Evolutionary conservation across 2,113 vertebrate genomes (phyloP).

Genomic region (Lophotis ruficrista): DNA sequence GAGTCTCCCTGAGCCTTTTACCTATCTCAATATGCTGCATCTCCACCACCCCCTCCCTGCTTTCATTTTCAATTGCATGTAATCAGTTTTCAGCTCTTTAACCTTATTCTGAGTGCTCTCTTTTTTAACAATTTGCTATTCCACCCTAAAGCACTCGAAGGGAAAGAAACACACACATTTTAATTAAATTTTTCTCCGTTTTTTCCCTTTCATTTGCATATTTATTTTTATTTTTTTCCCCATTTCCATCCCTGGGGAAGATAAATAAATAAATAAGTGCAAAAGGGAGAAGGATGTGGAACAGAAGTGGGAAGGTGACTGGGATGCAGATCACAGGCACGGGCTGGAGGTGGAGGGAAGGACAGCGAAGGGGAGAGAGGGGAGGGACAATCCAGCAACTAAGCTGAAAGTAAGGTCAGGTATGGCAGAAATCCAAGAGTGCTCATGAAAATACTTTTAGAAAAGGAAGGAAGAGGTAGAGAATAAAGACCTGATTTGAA

Average conservation of each 20-base stretch:
- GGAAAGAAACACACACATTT: constrained; percentile 72
- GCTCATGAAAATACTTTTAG: neutral
- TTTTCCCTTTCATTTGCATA: constrained; percentile 63
- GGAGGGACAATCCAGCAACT: neutral
- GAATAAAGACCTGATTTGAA: neutral
- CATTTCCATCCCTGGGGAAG: constrained; percentile 17
- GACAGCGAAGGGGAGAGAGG: neutral
- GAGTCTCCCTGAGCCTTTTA: constrained; percentile 28
- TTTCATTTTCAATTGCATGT: constrained; percentile 71
- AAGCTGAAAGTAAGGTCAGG: neutral
- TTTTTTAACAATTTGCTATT: constrained; percentile 72
- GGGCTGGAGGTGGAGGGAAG: neutral
- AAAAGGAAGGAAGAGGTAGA: neutral
- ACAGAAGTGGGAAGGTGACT: constrained; percentile 36
- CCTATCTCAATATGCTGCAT: constrained; percentile 15
- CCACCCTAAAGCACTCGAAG: constrained; percentile 59
- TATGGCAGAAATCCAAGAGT: neutral
- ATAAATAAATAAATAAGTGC: constrained; percentile 48
- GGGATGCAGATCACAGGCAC: constrained; percentile 26
- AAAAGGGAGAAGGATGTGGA: constrained; percentile 42
- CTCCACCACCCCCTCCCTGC: neutral
- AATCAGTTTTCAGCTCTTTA: constrained; percentile 72
- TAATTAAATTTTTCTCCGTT: constrained; percentile 70
- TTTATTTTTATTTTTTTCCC: constrained; percentile 35
- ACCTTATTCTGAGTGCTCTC: constrained; percentile 68